Evolutionary conservation across 1,140 invertebrate genomes (phyloP), one percentile per base, ranked within the genome.

Genomic region (Eubasilissa regina): DNA sequence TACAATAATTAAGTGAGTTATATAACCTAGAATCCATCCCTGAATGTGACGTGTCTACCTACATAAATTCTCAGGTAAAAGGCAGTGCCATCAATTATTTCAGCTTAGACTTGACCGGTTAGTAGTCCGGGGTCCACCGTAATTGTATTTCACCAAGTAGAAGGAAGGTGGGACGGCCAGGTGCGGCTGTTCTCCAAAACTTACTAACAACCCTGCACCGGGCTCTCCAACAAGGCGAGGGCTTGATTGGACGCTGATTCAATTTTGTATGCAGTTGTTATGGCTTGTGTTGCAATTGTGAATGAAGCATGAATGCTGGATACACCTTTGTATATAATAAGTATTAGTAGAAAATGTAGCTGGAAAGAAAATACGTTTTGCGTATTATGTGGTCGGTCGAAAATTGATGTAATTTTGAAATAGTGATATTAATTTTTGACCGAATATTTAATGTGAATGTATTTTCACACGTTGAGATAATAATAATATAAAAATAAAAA

Each of bases 161-260:
- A 44, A 17, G 19, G 21, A 8, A 19, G 21, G 15, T 13, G 19
- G 58, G 15, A 70, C 48, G 53, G 68, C 17, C 77, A 47, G 68
- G 77, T 75, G 56, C 56, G 15, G 19, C 60, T 58, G 25, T 73
- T 73, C 8, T 17, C 7, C 48, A 21, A n/a, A 73, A 73, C 48
- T 73, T 73, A 43, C 48, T 66, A 45, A 64, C 75, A 76, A 76
- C 12, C n/a, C 44, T 75, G 21, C 74, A 21, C 45, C n/a, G n/a
- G n/a, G n/a, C n/a, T n/a, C n/a, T n/a, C n/a, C 58, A 11, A 53
- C 47, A 64, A 53, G 58, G 56, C 21, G 58, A 17, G 12, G 10
- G 75, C 47, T 35, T 79, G 77, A 79, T 79, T 79, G 70, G 77
- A 73, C 15, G 51, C 76, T 72, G 76, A 78, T 78, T 78, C 47